A percentile compares a stretch with the other conserved stretches of the same genome.
Evolutionary conservation across 1,140 invertebrate species (phyloP).

Genomic region (Brachystomella parvula): DNA sequence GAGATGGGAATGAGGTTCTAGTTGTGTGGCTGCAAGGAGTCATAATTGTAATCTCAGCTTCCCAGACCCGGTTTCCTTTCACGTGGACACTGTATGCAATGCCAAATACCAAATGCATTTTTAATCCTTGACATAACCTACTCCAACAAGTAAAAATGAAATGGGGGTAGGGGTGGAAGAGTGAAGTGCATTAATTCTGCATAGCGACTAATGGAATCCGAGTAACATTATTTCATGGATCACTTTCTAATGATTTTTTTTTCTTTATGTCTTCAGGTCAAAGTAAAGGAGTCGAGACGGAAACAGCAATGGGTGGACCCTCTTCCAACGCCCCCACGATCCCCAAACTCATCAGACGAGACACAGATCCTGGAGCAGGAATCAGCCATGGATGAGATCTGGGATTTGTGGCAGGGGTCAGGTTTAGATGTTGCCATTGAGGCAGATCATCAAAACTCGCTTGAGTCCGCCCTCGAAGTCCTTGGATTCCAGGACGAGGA

Average conservation of each 20-base stretch:
- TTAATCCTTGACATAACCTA: too few relatives aligned
- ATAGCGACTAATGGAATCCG: slow-evolving; percentile 5
- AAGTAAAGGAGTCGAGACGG: slow-evolving; percentile 25
- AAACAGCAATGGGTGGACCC: slow-evolving; percentile 32
- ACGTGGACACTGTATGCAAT: background rate
- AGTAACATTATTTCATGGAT: background rate
- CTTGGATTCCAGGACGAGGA: background rate
- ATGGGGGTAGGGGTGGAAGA: too few relatives aligned
- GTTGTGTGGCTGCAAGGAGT: background rate
- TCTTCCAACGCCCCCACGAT: slow-evolving; percentile 28
- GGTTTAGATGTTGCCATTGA: slow-evolving; percentile 7
- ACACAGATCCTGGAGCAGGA: slow-evolving; percentile 22
- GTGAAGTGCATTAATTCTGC: too few relatives aligned
- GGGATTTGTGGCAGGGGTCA: slow-evolving; percentile 26
- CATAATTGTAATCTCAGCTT: too few relatives aligned
- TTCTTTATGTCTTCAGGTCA: slow-evolving; percentile 17
- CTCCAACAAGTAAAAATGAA: too few relatives aligned
- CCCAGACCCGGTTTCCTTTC: background rate
- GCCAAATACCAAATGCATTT: background rate
- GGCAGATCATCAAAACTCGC: slow-evolving; percentile 6
- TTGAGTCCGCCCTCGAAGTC: slow-evolving; percentile 19
- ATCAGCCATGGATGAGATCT: slow-evolving; percentile 30
- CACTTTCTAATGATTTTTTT: background rate
- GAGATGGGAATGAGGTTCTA: background rate
- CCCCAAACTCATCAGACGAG: slow-evolving; percentile 18